These are phyloP conservation scores for Gari tellinella DNA, from an alignment of 2,888 invertebrate species.

Conservation along the genomic window DNA sequence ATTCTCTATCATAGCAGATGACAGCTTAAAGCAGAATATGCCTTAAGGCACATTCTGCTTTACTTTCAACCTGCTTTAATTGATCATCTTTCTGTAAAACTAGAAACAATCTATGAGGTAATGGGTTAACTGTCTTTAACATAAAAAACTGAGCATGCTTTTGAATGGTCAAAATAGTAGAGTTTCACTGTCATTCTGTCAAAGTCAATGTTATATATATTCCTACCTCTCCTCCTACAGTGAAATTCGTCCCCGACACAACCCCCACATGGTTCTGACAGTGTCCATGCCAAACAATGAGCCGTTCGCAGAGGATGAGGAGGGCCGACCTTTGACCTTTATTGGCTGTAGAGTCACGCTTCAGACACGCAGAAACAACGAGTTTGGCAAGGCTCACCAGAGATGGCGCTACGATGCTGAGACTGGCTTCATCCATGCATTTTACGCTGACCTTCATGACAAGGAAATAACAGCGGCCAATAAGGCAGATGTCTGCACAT, in stretches of 20 bases:
- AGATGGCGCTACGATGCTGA: constrained; percentile 81
- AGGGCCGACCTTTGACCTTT: constrained; percentile 72
- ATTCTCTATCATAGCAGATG: too few relatives aligned
- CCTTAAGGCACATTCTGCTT: too few relatives aligned
- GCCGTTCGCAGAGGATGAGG: constrained; percentile 66
- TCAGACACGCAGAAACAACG: constrained; percentile 75
- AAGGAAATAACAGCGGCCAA: constrained; percentile 84
- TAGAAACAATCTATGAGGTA: too few relatives aligned
- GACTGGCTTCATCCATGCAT: constrained; percentile 81
- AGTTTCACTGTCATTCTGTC: too few relatives aligned
- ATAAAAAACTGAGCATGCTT: too few relatives aligned
- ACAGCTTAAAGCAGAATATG: too few relatives aligned
- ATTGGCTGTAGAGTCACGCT: constrained; percentile 78
- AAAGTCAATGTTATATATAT: too few relatives aligned
- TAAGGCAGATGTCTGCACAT: constrained; percentile 83
- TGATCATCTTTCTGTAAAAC: too few relatives aligned
- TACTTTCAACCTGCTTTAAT: too few relatives aligned
- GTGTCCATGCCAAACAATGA: constrained; percentile 79
- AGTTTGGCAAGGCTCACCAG: constrained; percentile 83
- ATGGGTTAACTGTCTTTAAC: too few relatives aligned
- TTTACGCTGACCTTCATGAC: constrained; percentile 80
- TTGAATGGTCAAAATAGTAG: too few relatives aligned
- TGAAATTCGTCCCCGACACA: constrained; percentile 79
- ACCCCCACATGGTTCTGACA: constrained; percentile 78
- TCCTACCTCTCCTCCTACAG: too few relatives aligned